Conservation (phyloP, 1,140 invertebrate genomes). For the Portunus trituberculatus region DNA sequence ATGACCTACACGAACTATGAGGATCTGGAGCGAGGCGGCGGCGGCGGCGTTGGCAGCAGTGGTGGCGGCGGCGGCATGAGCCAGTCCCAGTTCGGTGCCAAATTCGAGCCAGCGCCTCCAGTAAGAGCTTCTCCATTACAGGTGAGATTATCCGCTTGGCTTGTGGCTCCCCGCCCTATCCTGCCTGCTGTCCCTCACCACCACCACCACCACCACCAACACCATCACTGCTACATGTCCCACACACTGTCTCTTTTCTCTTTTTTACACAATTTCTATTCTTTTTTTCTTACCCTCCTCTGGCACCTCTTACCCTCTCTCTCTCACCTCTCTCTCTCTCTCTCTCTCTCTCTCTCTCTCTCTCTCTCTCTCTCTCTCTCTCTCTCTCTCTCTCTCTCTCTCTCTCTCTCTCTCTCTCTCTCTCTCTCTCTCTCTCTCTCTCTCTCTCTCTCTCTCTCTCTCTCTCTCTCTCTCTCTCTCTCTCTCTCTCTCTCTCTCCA, state of each 20-base stretch:
- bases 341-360: neutral
- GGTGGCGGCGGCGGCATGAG: neutral
- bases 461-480: neutral
- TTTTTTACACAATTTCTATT: no score
- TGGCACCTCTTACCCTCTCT: no score
- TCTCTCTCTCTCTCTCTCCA: neutral
- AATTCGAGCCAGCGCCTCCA: neutral
- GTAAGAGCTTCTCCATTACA: conserved; percentile 11
- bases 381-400: conserved; percentile 45
- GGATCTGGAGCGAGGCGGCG: conserved; percentile 25
- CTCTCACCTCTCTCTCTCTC: no score
- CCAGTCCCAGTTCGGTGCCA: conserved; percentile 31
- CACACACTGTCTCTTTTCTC: neutral
- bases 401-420: conserved; percentile 45
- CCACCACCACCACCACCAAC: neutral
- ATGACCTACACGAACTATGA: conserved; percentile 28
- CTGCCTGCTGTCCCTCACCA: neutral
- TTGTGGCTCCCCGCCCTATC: neutral
- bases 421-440: conserved; percentile 29
- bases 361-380: conserved; percentile 43
- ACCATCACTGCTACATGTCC: neutral
- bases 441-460: neutral
- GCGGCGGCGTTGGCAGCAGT: no score
- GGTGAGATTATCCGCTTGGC: neutral
- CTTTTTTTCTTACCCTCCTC: no score